Percentiles rank a stretch among this genome's conserved stretches.
Conservation (phyloP, 1,140 invertebrate genomes). For the Bombus haemorrhoidalis region DNA sequence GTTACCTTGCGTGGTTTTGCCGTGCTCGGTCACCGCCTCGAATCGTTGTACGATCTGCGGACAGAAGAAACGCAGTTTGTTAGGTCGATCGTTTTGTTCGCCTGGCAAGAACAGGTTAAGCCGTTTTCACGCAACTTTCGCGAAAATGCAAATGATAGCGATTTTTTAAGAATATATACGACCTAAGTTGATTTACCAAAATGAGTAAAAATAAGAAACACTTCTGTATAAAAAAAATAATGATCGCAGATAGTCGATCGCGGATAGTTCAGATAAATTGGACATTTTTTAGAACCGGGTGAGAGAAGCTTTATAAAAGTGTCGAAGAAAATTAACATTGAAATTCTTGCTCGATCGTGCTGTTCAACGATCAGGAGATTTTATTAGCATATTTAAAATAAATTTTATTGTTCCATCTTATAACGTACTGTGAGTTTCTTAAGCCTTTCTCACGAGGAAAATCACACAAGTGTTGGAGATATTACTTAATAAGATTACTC, state of each 20-base stretch:
- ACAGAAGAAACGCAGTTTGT: background rate
- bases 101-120: background rate
- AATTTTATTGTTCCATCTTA: no score
- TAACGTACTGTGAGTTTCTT: no score
- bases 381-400: no score
- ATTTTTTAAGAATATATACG: no score
- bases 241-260: no score
- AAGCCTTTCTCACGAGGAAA: no score
- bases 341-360: background rate
- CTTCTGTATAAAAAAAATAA: no score
- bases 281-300: background rate
- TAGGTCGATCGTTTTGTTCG: background rate
- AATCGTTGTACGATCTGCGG: conserved; percentile 28
- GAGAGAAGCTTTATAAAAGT: background rate
- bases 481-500: no score
- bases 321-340: background rate
- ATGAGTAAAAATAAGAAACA: no score
- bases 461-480: no score
- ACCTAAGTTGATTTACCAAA: no score
- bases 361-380: background rate
- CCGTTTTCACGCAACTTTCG: background rate
- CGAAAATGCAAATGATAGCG: background rate
- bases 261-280: no score
- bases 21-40: background rate
- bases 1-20: conserved; percentile 45